Evolutionary conservation across 1,140 invertebrate species (phyloP).

Genomic region (Anastrepha ludens): DNA sequence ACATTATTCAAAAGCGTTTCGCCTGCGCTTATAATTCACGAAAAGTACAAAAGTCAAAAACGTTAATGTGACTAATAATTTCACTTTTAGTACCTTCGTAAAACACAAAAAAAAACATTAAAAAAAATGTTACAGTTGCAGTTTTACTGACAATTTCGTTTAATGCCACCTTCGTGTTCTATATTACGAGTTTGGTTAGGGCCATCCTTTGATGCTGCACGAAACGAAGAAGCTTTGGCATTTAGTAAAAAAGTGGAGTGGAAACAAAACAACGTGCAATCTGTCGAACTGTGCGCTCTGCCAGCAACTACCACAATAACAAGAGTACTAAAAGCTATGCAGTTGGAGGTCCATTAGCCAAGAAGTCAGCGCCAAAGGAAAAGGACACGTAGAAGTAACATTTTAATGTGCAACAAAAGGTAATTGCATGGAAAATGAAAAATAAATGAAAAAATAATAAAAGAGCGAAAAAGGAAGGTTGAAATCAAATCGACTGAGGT

Average conservation of each 20-base stretch:
- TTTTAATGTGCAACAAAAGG: slow-evolving; percentile 33
- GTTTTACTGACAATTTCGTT: slow-evolving; percentile 46
- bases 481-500: background rate
- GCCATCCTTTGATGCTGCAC: background rate
- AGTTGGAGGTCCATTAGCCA: slow-evolving; percentile 23
- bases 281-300: background rate
- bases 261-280: background rate
- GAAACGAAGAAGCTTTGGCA: background rate
- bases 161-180: slow-evolving; percentile 34
- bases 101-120: background rate
- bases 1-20: background rate
- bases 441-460: background rate
- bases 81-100: slow-evolving; percentile 37
- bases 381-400: background rate
- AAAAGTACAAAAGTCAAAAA: slow-evolving; percentile 19
- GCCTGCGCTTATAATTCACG: background rate
- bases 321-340: background rate
- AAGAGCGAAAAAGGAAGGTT: background rate
- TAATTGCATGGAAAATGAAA: slow-evolving; percentile 22
- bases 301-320: background rate
- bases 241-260: background rate
- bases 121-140: slow-evolving; percentile 18
- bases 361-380: slow-evolving; percentile 4
- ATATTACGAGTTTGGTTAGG: background rate
- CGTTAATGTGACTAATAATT: slow-evolving; percentile 45